Base-by-base conservation (phyloP, 2,888 invertebrate species). In the Apodemia duryi region DNA sequence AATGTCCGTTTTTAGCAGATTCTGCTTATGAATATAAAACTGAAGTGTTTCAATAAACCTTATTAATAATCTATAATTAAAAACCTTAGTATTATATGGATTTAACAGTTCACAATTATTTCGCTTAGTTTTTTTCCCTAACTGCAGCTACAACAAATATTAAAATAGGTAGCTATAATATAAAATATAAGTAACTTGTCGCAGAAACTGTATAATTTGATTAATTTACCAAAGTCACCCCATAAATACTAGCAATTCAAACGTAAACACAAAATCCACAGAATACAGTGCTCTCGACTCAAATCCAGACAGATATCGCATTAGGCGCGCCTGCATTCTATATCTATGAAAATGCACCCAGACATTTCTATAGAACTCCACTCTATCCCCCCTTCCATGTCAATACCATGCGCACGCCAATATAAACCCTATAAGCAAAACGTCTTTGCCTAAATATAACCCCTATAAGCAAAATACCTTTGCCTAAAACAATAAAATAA, bases 321-420 rank as follows among this genome's bases (percentile, higher is more conserved):
- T 81, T 82, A 80, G 80, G 80, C 81, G 73, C 70, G 72, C 69
- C 70, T 72, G 71, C 71, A 72, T 68, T 73, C 70, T 81, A 80
- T 81, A 84, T 62, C 78, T 79, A 82, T 78, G 75, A 75, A 82
- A 80, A 79, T 83, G 85, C 86, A 82, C 81, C 87, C 90, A 90
- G 90, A 88, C 89, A 80, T 80, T 81, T 75, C 72, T 84, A 89
- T 86, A 88, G 84, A 69, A 83, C 83, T 77, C 70, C 75, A 76
- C 76, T 75, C 73, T 80, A 78, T 76, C 79, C 80, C 77, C 78
- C 75, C 76, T 75, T 71, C 69, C 70, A 65, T 71, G 71, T 72
- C 73, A 69, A 73, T 73, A 73, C 69, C 51, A 49, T 52, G 41
- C 62, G 66, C 67, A 68, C 67, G 66, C 63, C 70, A 67, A 63